These are phyloP conservation scores for Nephrocerus scutellatus DNA, from an alignment of 2,888 invertebrate species.

Conservation along the genomic window DNA sequence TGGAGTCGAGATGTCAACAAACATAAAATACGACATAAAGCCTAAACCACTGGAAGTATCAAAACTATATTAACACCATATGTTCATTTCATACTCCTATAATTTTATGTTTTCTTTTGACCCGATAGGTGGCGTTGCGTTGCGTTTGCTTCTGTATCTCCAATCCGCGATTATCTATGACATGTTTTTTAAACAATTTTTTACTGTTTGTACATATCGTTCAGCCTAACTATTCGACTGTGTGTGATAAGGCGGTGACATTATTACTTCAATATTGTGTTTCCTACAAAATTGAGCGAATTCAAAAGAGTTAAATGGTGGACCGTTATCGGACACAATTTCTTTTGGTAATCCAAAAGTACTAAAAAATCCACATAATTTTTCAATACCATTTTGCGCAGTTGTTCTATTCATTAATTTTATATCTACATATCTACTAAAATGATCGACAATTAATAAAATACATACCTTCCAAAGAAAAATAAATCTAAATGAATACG, in stretches of 20 bases:
- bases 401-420: slow-evolving; percentile 3
- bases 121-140: too few relatives aligned
- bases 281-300: slow-evolving; percentile 2
- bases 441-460: slow-evolving; percentile 7
- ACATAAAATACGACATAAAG: too few relatives aligned
- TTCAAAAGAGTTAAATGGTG: slow-evolving; percentile 3
- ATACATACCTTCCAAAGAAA: slow-evolving; percentile 8
- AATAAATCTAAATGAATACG: slow-evolving; percentile 12
- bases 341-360: slow-evolving; percentile 5
- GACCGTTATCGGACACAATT: slow-evolving; percentile 5
- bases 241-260: too few relatives aligned
- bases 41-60: too few relatives aligned
- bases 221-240: too few relatives aligned
- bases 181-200: slow-evolving; percentile 3
- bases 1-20: too few relatives aligned
- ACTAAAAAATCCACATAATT: slow-evolving; percentile 1
- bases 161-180: too few relatives aligned
- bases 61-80: too few relatives aligned
- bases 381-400: neutral
- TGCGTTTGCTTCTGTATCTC: slow-evolving; percentile 1
- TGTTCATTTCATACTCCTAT: too few relatives aligned
- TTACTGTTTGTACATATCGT: slow-evolving; percentile 5
- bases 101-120: too few relatives aligned
- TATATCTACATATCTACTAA: slow-evolving; percentile 6
- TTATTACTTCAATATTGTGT: slow-evolving; percentile 4